Evolutionary conservation across 2,888 invertebrate genomes (phyloP).

Genomic region (Drosophila longiperda): DNA sequence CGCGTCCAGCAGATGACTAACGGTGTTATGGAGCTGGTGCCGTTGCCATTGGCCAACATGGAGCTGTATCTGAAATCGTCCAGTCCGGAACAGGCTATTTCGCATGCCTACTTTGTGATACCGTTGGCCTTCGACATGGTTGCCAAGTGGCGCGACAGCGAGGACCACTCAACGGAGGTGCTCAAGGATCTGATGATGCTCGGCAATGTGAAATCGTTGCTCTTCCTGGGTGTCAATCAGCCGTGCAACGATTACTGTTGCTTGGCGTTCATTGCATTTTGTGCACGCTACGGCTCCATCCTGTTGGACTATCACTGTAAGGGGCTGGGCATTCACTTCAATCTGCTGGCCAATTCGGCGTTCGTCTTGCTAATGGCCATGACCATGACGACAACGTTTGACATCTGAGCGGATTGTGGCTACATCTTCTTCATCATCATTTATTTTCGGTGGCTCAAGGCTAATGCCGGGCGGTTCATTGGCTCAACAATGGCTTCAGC

Average conservation of each 20-base stretch:
- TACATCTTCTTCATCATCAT: neutral
- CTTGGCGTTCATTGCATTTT: constrained; percentile 68
- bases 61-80: constrained; percentile 71
- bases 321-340: constrained; percentile 58
- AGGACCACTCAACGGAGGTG: constrained; percentile 61
- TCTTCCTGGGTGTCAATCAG: constrained; percentile 75
- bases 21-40: constrained; percentile 71
- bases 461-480: constrained; percentile 59
- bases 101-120: constrained; percentile 74
- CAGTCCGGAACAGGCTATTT: constrained; percentile 66
- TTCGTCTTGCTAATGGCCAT: constrained; percentile 64
- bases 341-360: constrained; percentile 59
- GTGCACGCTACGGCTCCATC: constrained; percentile 60
- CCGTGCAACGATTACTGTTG: constrained; percentile 54
- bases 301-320: constrained; percentile 62
- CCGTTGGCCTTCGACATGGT: constrained; percentile 72
- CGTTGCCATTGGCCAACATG: constrained; percentile 75
- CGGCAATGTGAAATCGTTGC: constrained; percentile 77
- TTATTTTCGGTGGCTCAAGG: constrained; percentile 52
- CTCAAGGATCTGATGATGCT: constrained; percentile 74
- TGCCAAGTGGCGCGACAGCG: constrained; percentile 51
- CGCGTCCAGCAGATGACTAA: constrained; percentile 48
- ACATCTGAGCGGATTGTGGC: neutral
- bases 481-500: constrained; percentile 56
- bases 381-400: constrained; percentile 44